Conservation (phyloP, 2,113 vertebrate species). For the Camelus dromedarius region DNA sequence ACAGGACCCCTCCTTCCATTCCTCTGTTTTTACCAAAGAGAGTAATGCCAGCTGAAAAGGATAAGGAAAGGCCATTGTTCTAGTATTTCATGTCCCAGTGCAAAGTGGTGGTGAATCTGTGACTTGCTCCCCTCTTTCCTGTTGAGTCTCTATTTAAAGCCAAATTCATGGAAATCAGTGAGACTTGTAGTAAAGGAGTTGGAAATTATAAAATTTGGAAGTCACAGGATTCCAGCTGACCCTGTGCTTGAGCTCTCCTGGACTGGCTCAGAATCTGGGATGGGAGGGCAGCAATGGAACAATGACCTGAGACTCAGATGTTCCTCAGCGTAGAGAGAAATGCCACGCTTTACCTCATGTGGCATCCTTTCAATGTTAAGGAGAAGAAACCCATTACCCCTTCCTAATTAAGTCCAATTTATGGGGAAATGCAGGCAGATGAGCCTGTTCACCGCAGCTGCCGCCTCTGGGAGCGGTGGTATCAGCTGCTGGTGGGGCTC, state of each 20-base stretch:
- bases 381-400: neutral
- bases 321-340: neutral
- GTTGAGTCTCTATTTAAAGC: neutral
- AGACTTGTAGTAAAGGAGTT: neutral
- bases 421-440: neutral
- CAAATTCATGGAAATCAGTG: neutral
- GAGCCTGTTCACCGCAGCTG: fast-evolving
- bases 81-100: neutral
- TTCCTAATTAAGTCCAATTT: neutral
- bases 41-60: neutral
- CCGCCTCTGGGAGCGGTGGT: neutral
- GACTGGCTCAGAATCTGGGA: neutral
- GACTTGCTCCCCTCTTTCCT: neutral
- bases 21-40: neutral
- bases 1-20: neutral
- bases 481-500: neutral
- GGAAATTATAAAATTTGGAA: neutral
- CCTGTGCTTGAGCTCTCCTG: neutral
- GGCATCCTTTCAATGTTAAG: neutral
- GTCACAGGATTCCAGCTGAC: neutral
- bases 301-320: neutral
- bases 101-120: neutral
- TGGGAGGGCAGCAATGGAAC: neutral
- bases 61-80: neutral
- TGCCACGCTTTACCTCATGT: fast-evolving